Percentiles rank a stretch among this genome's conserved stretches.
Conservation (phyloP, 2,888 invertebrate species). For the Norana najaformis region DNA sequence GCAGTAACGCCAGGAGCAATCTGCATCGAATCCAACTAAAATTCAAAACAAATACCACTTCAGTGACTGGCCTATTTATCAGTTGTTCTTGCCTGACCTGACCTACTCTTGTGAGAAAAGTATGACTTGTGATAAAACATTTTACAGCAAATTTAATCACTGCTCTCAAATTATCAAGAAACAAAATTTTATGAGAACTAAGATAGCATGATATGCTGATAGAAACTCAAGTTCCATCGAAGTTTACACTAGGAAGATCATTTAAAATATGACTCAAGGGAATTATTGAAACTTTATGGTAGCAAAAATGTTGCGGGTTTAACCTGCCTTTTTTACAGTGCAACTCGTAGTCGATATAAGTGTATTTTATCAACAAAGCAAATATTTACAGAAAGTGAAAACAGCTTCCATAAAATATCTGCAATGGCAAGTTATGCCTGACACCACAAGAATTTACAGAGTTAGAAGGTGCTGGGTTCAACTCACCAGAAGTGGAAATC, state of each 20-base stretch:
- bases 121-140: neutral
- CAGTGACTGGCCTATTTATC: neutral
- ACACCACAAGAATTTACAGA: too few relatives aligned
- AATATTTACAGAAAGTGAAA: too few relatives aligned
- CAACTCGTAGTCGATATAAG: neutral
- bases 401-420: too few relatives aligned
- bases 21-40: slow-evolving; percentile 59
- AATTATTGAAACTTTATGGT: neutral
- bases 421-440: too few relatives aligned
- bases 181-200: neutral
- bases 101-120: neutral
- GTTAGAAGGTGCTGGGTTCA: too few relatives aligned
- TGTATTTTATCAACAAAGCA: too few relatives aligned
- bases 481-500: neutral
- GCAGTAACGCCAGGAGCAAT: slow-evolving; percentile 57
- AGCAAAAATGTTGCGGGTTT: neutral
- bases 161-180: neutral
- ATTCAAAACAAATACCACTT: slow-evolving; percentile 26
- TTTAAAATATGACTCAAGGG: neutral
- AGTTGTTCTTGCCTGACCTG: neutral
- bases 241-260: neutral
- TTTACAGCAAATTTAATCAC: neutral
- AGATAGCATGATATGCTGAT: too few relatives aligned
- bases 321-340: neutral
- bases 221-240: too few relatives aligned